Percentiles rank a stretch among this genome's conserved stretches.
Conservation (phyloP, 2,113 vertebrate genomes). For the Climacteris rufus region DNA sequence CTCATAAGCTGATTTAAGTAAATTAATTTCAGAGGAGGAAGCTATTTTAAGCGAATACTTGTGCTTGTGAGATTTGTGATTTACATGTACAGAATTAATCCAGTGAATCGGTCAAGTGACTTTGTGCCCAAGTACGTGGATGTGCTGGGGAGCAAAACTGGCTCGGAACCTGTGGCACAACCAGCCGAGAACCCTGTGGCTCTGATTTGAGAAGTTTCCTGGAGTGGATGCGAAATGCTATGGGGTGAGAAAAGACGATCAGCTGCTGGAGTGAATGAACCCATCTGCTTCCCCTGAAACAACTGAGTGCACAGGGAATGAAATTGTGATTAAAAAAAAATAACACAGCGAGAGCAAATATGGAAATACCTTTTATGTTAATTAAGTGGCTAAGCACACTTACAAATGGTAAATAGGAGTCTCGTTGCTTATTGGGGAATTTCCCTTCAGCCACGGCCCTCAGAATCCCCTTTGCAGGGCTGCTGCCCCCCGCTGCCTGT, state of each 20-base stretch:
- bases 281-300: neutral
- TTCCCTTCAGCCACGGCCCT: neutral
- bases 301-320: neutral
- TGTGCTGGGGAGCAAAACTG: neutral
- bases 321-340: neutral
- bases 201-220: neutral
- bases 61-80: neutral
- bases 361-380: neutral
- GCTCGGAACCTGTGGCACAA: neutral
- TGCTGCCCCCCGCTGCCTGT: neutral
- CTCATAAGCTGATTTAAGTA: neutral
- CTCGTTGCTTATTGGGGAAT: neutral
- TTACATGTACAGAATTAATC: neutral
- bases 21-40: neutral
- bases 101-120: neutral
- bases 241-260: neutral
- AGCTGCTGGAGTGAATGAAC: neutral
- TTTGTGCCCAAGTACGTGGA: neutral
- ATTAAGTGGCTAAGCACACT: neutral
- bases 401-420: neutral
- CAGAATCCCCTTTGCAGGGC: neutral
- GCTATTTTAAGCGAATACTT: neutral
- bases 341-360: neutral
- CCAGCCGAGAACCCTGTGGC: neutral
- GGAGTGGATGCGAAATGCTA: neutral